Evolutionary conservation across 64 coral and sea anemone genomes (phyloP).

Genomic region (Trachythela sp.): DNA sequence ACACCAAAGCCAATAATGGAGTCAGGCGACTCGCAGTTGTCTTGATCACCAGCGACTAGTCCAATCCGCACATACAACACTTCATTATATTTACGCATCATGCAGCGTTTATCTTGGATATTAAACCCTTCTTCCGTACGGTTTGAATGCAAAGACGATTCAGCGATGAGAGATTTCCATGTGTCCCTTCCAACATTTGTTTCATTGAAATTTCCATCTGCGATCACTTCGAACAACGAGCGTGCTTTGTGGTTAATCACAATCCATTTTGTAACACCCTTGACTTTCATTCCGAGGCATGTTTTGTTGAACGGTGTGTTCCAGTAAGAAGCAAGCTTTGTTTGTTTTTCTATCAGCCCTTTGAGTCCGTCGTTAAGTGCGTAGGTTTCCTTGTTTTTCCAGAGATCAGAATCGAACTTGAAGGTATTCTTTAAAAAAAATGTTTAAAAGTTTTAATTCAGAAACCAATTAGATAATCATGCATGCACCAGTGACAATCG

Average conservation of each 20-base stretch:
- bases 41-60: neutral
- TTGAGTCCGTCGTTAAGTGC: neutral
- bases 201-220: neutral
- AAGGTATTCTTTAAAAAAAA: neutral
- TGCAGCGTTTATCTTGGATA: neutral
- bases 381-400: neutral
- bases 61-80: too few species aligned
- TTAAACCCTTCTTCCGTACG: slow-evolving; percentile 36
- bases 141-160: neutral
- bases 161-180: slow-evolving; percentile 37
- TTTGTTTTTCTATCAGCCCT: neutral
- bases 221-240: slow-evolving; percentile 21
- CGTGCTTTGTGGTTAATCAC: neutral
- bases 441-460: too few species aligned
- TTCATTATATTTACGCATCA: neutral
- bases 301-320: neutral
- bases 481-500: too few species aligned
- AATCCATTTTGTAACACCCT: neutral
- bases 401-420: neutral
- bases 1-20: slow-evolving; percentile 6
- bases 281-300: slow-evolving; percentile 11
- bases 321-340: slow-evolving; percentile 1
- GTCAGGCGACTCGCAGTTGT: neutral
- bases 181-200: neutral
- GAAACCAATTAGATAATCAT: too few species aligned